Conservation (phyloP, 2,113 vertebrate genomes). For the Probosciger aterrimus region DNA sequence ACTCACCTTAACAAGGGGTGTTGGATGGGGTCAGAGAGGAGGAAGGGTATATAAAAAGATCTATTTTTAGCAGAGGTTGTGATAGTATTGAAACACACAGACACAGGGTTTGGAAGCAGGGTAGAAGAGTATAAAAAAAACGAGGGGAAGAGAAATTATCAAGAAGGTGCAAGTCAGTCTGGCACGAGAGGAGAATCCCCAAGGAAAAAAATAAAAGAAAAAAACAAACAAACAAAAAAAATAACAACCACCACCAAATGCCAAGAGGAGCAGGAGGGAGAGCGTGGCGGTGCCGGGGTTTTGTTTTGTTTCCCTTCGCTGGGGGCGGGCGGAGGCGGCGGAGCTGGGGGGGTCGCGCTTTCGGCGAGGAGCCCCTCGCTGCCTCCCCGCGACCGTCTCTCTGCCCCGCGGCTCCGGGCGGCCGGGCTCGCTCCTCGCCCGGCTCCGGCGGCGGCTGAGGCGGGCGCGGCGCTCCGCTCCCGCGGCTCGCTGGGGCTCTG, state of each 20-base stretch:
- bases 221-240: not conserved
- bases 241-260: not conserved
- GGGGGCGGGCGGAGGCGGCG: not conserved
- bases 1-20: constrained; percentile 75
- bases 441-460: not conserved
- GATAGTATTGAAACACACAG: constrained; percentile 66
- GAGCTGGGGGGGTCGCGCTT: not conserved
- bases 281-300: not conserved
- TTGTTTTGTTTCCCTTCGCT: constrained; percentile 28
- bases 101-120: constrained; percentile 62
- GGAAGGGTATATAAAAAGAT: constrained; percentile 64
- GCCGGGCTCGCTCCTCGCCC: not conserved
- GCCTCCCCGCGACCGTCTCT: not conserved
- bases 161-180: constrained; percentile 44
- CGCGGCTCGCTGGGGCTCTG: not conserved
- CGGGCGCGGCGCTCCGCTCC: not conserved
- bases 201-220: not conserved
- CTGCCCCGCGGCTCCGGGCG: not conserved
- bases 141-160: constrained; percentile 33
- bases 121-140: constrained; percentile 55
- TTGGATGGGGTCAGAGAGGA: constrained; percentile 69
- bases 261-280: not conserved
- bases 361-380: not conserved
- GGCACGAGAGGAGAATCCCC: constrained; percentile 43
- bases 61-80: constrained; percentile 62